A percentile compares a stretch with the other conserved stretches of the same genome.
These are phyloP conservation scores for Drosophila yakuba DNA, from an alignment of 1,140 invertebrate species.

Conservation along the genomic window DNA sequence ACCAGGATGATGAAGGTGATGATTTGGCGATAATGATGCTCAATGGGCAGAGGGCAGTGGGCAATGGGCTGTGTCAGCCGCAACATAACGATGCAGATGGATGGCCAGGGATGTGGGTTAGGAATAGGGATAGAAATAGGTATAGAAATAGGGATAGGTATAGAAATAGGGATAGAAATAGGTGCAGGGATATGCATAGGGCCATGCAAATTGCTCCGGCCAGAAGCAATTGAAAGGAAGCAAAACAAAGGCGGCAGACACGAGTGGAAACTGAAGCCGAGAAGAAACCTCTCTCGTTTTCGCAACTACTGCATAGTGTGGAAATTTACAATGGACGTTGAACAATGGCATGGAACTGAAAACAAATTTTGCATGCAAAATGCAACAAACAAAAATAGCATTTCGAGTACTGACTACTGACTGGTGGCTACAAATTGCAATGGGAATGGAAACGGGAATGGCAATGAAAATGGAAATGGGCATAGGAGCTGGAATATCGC, in stretches of 20 bases:
- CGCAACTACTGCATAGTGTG: conserved; percentile 5
- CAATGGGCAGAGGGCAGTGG: conserved; percentile 24
- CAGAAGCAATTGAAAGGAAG: conserved; percentile 58
- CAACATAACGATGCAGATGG: conserved; percentile 8
- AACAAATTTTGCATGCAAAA: conserved; percentile 77
- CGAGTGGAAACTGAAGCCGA: conserved; percentile 21
- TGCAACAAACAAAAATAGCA: conserved; percentile 60
- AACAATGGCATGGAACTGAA: conserved; percentile 58
- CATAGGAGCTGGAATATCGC: conserved; percentile 34
- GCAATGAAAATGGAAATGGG: neutral
- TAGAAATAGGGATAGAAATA: neutral
- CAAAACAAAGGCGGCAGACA: conserved; percentile 32
- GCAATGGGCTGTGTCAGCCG: conserved; percentile 31
- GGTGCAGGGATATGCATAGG: neutral
- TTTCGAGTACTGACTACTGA: neutral
- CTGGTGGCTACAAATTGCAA: neutral
- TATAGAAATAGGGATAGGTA: neutral
- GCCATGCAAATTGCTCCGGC: conserved; percentile 45
- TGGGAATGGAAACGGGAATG: conserved; percentile 1
- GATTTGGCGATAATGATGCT: conserved; percentile 9
- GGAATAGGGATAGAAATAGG: neutral
- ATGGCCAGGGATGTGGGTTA: neutral
- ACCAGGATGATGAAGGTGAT: conserved; percentile 1
- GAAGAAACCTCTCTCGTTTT: neutral
- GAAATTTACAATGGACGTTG: conserved; percentile 30